Percentiles rank a stretch among this genome's conserved stretches.
These are phyloP conservation scores for Melanostoma mellinum DNA, from an alignment of 2,888 invertebrate species.

Conservation along the genomic window DNA sequence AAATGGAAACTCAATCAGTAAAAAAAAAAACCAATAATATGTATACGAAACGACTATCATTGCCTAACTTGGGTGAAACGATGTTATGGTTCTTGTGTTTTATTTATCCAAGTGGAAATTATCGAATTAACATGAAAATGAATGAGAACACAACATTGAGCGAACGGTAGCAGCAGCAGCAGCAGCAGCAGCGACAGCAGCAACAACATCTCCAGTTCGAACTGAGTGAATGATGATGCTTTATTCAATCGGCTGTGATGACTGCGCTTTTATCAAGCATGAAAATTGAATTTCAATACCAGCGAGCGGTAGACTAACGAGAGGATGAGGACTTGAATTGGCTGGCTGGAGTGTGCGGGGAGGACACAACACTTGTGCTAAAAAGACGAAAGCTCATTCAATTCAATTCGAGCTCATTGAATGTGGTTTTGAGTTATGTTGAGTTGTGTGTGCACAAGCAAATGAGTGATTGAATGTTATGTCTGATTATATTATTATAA, in stretches of 20 bases:
- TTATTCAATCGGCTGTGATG: conserved; percentile 71
- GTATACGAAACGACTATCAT: conserved; percentile 9
- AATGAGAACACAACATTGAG: conserved; percentile 12
- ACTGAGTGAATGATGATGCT: conserved; percentile 64
- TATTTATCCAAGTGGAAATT: conserved; percentile 70
- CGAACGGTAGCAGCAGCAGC: conserved; percentile 1
- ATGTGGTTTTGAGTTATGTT: conserved; percentile 45
- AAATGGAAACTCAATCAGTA: neutral
- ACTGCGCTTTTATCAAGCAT: conserved; percentile 71
- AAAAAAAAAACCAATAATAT: neutral
- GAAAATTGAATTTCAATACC: conserved; percentile 71
- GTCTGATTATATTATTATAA: conserved; percentile 24
- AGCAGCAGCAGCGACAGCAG: conserved; percentile 26
- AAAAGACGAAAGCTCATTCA: conserved; percentile 62
- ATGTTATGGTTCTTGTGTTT: conserved; percentile 63
- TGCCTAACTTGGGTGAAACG: conserved; percentile 53
- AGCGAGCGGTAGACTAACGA: conserved; percentile 15
- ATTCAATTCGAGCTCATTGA: conserved; percentile 58
- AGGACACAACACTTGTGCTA: conserved; percentile 23
- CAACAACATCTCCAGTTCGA: conserved; percentile 22
- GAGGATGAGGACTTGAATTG: neutral
- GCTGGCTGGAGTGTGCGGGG: neutral
- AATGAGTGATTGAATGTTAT: conserved; percentile 41
- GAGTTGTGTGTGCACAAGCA: conserved; percentile 3
- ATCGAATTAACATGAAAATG: conserved; percentile 71